phyloP scores from a whole-genome alignment of 2,888 invertebrate genomes.

The Graphium colonna region DNA sequence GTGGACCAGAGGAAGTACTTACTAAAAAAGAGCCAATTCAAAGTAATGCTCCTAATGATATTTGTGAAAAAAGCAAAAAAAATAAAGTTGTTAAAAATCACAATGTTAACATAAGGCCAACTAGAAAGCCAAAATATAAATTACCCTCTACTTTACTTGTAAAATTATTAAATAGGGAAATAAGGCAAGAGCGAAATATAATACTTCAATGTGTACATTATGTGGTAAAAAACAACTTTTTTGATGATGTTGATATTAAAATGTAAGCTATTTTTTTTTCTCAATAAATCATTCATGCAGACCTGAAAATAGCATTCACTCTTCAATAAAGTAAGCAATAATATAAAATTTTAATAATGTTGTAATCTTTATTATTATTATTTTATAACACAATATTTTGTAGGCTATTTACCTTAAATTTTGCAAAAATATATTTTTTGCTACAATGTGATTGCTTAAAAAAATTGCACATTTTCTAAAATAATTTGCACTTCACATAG shows the following conservation, averaged over 20 bases:
- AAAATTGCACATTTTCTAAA: too few species aligned
- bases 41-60: slow-evolving; percentile 25
- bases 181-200: slow-evolving; percentile 91
- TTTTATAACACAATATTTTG: too few species aligned
- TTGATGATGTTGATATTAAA: slow-evolving; percentile 56
- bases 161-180: slow-evolving; percentile 87
- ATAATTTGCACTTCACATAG: too few species aligned
- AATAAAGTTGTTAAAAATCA: slow-evolving; percentile 30
- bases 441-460: too few species aligned
- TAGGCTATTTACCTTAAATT: too few species aligned
- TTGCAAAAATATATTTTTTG: too few species aligned
- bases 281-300: too few species aligned
- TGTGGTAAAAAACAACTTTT: slow-evolving; percentile 88
- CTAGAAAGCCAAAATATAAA: slow-evolving; percentile 34
- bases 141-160: slow-evolving; percentile 82
- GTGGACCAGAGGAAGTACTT: slow-evolving; percentile 73
- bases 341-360: too few species aligned
- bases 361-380: too few species aligned
- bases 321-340: too few species aligned
- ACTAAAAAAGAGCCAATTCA: slow-evolving; percentile 40
- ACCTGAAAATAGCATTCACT: too few species aligned
- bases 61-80: slow-evolving; percentile 28
- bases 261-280: too few species aligned
- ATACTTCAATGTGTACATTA: slow-evolving; percentile 92
- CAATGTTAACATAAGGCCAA: slow-evolving; percentile 28